Evolutionary conservation across 2,888 invertebrate genomes (phyloP), one percentile per base, ranked within the genome.

Genomic region (Theretra japonica): DNA sequence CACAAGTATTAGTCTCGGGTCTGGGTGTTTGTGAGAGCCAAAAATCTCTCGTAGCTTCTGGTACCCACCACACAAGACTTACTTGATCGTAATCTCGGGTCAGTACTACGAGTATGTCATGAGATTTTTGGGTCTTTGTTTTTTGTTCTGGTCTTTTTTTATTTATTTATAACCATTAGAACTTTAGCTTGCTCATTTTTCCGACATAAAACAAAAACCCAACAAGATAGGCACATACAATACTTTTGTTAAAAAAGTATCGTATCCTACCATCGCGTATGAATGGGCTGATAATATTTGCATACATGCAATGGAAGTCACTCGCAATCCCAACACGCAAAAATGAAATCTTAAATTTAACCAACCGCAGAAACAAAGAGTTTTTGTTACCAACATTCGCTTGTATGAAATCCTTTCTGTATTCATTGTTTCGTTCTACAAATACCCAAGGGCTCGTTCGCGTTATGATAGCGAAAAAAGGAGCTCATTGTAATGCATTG

Each of bases 401-500:
- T 62, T 23, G 72, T 73, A 76, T 71, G 76, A 73, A 76, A 79
- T 75, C 71, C 78, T 76, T 80, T 85, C 79, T 84, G 76, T 85
- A 85, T 86, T 85, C 85, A 86, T 85, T 85, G 86, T 83, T 78
- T 76, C 74, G 75, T 75, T 76, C 74, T 80, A 76, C 75, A 73
- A 78, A 80, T 75, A 76, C 85, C 77, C 77, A 75, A 23, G 81
- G 77, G 82, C 69, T 76, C 73, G 70, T 76, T 78, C 78, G 75
- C 74, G 82, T 82, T 82, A 84, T 85, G 80, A 82, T 82, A 82
- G 78, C 77, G 77, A 74, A 80, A 80, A 77, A 77, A 80, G 76
- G 65, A 79, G 71, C 84, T 84, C 85, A 83, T 84, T 83, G 83
- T 79, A 78, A 84, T 83, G 82, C 84, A 84, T 84, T 82, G 79